Evolutionary conservation across 2,888 invertebrate genomes (phyloP), one percentile per base, ranked within the genome.

Genomic region (Leptodirus hochenwartii): DNA sequence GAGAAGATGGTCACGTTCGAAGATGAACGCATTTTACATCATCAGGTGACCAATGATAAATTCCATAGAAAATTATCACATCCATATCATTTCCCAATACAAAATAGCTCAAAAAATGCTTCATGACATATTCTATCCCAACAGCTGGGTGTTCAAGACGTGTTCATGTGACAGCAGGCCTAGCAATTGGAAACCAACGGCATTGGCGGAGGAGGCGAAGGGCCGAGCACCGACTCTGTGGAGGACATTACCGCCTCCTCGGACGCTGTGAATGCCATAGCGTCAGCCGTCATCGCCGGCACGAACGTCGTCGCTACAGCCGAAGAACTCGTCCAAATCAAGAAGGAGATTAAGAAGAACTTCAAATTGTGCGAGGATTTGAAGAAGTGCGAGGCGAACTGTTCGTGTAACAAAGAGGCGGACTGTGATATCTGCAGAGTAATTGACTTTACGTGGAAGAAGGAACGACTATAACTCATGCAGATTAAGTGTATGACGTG

Each of bases 1-100:
- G 78, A 78, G 50, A 78, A 78, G 51, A 72, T 78, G 70, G 79
- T 80, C 22, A 80, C 79, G 4, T 80, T 80, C 45, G 78, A 79
- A 48, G 80, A 80, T 49, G 78, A 79, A 54, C 60, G 45, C 59
- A 15, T n/a, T n/a, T n/a, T n/a, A n/a, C n/a, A n/a, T n/a, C n/a
- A n/a, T n/a, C n/a, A n/a, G n/a, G n/a, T n/a, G n/a, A n/a, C n/a
- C n/a, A n/a, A n/a, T n/a, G n/a, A n/a, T n/a, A n/a, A n/a, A n/a
- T n/a, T n/a, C n/a, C n/a, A n/a, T n/a, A n/a, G n/a, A n/a, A n/a
- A n/a, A n/a, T n/a, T n/a, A n/a, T n/a, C n/a, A n/a, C n/a, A n/a
- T n/a, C n/a, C n/a, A n/a, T n/a, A n/a, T n/a, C n/a, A n/a, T n/a
- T n/a, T n/a, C n/a, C n/a, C n/a, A n/a, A n/a, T n/a, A n/a, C n/a